Evolutionary conservation across 2,888 invertebrate genomes (phyloP), one percentile per base, ranked within the genome.

Genomic region (Dryomyza anilis): DNA sequence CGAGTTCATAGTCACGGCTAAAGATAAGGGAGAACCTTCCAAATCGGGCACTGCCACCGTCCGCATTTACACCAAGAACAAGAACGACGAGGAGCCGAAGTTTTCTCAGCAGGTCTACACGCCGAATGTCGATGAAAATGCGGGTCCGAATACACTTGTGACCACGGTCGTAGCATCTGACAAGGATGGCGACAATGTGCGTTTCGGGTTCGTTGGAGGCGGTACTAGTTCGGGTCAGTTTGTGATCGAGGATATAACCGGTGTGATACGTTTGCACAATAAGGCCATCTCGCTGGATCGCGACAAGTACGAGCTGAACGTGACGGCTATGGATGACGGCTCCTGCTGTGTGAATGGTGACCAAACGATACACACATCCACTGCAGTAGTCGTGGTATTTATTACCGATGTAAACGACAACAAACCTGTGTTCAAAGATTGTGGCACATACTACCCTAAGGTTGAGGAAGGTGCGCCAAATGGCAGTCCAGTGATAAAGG

Each of bases 361-460:
- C 72, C 87, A 89, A 2, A 93, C 92, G 0, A 93, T 94, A 72
- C 95, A 96, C 79, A 95, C 96, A 0, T 95, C 94, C 55, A 95
- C 96, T 0, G 96, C 96, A 7, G 94, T 95, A 1, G 96, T 98
- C 0, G 95, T 96, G 0, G 96, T 98, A 0, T 96, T 96, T 81
- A 96, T 98, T 68, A 96, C 96, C 1, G 97, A 98, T 76, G 96
- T 97, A 21, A 98, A 98, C 81, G 97, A 96, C 78, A 95, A 98
- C 81, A 97, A 97, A 78, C 98, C 97, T 0, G 91, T 94, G 68
- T 98, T 98, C 80, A 94, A 95, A 83, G 94, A 96, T 73, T 98
- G 98, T 79, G 89, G 91, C 1, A 93, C 92, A 1, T 98, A 98
- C 81, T 92, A 92, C 75, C 96, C 96, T 0, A 94, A 95, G 84